phyloP scores from a whole-genome alignment of 2,113 vertebrate genomes.

The Pangasianodon hypophthalmus region DNA sequence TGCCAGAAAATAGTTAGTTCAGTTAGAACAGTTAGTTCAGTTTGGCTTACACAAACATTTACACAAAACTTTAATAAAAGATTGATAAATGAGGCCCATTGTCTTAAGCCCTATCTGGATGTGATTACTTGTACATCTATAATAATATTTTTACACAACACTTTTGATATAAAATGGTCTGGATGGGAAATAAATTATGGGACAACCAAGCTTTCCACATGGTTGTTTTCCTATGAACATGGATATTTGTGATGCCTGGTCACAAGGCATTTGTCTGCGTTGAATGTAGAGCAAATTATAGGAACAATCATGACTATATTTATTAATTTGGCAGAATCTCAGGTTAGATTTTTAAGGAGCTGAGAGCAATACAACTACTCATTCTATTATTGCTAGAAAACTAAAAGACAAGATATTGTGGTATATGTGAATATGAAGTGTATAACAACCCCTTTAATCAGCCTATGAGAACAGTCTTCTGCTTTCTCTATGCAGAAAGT shows the following conservation, averaged over 20 bases:
- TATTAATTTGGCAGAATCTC: not conserved
- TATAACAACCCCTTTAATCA: not conserved
- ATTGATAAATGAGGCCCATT: not conserved
- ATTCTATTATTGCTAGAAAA: not conserved
- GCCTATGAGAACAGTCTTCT: not conserved
- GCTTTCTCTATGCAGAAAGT: not conserved
- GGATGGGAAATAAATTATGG: not conserved
- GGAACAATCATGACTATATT: not conserved
- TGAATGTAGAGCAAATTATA: not conserved
- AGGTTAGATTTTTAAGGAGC: not conserved
- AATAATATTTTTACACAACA: not conserved
- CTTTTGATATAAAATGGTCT: not conserved
- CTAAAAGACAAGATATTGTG: not conserved
- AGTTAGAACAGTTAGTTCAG: too few species aligned
- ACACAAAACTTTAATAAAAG: not conserved
- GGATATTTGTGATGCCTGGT: not conserved
- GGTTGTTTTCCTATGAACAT: not conserved
- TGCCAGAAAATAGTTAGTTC: too few species aligned
- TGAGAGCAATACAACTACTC: not conserved
- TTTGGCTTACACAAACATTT: not conserved
- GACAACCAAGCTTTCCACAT: not conserved
- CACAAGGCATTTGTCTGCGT: not conserved
- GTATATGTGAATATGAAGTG: not conserved
- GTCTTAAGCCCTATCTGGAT: not conserved
- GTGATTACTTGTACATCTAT: not conserved